Evolutionary conservation across 2,797 vertebrate species (phyloP).

Genomic region (Epinephelus malabaricus): DNA sequence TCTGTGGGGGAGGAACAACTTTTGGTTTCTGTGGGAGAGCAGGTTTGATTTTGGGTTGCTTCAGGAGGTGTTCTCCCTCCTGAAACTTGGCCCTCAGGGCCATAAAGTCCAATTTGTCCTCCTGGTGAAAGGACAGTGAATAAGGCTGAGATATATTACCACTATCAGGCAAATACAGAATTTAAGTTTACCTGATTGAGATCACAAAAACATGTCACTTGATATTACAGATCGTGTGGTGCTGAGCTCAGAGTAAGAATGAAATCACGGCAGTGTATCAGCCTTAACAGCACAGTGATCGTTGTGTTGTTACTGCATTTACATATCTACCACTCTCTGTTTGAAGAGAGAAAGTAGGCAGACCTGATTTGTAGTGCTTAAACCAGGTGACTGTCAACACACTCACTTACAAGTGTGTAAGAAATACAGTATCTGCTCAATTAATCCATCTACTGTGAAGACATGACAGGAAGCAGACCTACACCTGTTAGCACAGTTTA

Average conservation of each 20-base stretch:
- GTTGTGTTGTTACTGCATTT: neutral
- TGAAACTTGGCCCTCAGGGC: conserved; percentile 91
- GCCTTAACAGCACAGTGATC: neutral
- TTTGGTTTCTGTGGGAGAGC: conserved; percentile 73
- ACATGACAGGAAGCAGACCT: neutral
- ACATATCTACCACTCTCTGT: neutral
- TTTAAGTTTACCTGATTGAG: neutral
- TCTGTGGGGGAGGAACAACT: conserved; percentile 54
- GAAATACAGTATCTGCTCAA: neutral
- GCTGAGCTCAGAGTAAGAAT: too few species aligned
- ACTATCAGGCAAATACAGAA: neutral
- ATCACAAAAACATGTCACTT: neutral
- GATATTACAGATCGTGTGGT: neutral
- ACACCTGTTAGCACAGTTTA: neutral
- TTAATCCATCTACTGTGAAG: neutral
- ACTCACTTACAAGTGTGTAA: neutral
- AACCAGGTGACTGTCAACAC: neutral
- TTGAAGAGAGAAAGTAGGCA: conserved; percentile 7
- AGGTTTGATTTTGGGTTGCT: conserved; percentile 75
- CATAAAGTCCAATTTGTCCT: conserved; percentile 86
- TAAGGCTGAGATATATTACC: neutral
- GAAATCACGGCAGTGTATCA: neutral
- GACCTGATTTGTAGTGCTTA: conserved; percentile 14
- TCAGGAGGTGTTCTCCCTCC: conserved; percentile 73
- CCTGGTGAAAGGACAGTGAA: conserved; percentile 74